These are phyloP conservation scores for Cabera pusaria DNA, from an alignment of 2,888 invertebrate species.

Conservation along the genomic window DNA sequence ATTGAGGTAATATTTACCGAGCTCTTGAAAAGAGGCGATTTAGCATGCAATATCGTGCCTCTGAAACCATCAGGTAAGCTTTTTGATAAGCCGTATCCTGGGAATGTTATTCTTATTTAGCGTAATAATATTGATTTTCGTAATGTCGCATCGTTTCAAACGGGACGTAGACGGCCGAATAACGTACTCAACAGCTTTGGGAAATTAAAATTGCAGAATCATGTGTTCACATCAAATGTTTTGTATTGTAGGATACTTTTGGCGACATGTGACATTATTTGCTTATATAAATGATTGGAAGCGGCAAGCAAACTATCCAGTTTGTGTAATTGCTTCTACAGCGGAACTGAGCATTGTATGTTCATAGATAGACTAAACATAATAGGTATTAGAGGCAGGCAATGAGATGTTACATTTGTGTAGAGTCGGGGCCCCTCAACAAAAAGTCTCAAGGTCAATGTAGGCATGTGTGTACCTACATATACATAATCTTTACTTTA, in stretches of 20 bases:
- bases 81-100: conserved; percentile 21
- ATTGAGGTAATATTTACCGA: conserved; percentile 88
- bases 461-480: conserved; percentile 10
- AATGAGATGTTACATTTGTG: conserved; percentile 1
- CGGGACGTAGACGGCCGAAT: not conserved
- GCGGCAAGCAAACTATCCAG: conserved; percentile 22
- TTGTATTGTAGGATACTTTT: too few relatives aligned
- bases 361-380: too few relatives aligned
- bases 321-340: conserved; percentile 39
- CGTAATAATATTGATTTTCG: conserved; percentile 54
- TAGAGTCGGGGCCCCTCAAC: conserved; percentile 6
- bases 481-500: conserved; percentile 6
- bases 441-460: conserved; percentile 17
- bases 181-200: not conserved
- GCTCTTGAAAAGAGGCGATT: conserved; percentile 86
- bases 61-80: conserved; percentile 81
- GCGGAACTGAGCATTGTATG: conserved; percentile 6
- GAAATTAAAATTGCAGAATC: conserved; percentile 8
- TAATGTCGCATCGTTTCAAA: conserved; percentile 18
- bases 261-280: conserved; percentile 50
- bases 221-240: too few relatives aligned
- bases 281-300: conserved; percentile 45
- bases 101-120: conserved; percentile 33
- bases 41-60: conserved; percentile 84
- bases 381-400: conserved; percentile 2